Evolutionary conservation across 1,140 invertebrate species (phyloP).

Genomic region (Agraylea sexmaculata): DNA sequence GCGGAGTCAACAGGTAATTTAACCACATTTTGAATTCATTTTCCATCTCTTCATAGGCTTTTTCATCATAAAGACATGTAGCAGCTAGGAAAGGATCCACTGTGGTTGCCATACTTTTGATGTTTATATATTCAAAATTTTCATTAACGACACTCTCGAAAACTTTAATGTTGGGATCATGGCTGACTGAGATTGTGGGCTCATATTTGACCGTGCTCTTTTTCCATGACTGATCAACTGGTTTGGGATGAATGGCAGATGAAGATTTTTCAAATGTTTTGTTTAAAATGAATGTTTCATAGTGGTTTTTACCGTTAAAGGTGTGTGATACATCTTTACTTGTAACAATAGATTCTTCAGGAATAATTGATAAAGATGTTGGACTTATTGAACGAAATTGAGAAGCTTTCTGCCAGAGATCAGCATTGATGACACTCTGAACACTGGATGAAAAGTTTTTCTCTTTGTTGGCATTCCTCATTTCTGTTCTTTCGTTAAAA

Average conservation of each 20-base stretch:
- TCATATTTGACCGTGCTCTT: conserved; percentile 5
- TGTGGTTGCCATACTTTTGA: conserved; percentile 48
- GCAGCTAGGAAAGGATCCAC: conserved; percentile 55
- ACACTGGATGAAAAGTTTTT: conserved; percentile 13
- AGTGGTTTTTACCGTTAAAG: conserved; percentile 8
- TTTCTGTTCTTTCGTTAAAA: conserved; percentile 15
- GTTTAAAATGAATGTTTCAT: conserved; percentile 18
- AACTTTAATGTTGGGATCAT: conserved; percentile 22
- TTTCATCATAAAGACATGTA: conserved; percentile 63
- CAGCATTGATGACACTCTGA: conserved; percentile 23
- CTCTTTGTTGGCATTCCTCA: conserved; percentile 16
- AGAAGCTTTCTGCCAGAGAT: conserved; percentile 29
- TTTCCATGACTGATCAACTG: conserved; percentile 9
- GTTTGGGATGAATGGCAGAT: conserved; percentile 1
- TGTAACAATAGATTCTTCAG: conserved; percentile 33
- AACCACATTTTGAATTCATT: conserved; percentile 76
- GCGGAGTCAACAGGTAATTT: conserved; percentile 74
- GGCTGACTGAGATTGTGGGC: conserved; percentile 20
- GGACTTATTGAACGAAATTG: conserved; percentile 30
- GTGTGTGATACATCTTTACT: conserved; percentile 12
- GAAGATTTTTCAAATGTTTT: conserved; percentile 16
- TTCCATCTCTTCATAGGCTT: conserved; percentile 70
- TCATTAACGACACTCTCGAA: conserved; percentile 10
- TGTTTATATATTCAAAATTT: conserved; percentile 28
- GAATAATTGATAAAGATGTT: conserved; percentile 34